Evolutionary conservation across 2,797 vertebrate genomes (phyloP).

Genomic region (Sebastolobus alascanus): DNA sequence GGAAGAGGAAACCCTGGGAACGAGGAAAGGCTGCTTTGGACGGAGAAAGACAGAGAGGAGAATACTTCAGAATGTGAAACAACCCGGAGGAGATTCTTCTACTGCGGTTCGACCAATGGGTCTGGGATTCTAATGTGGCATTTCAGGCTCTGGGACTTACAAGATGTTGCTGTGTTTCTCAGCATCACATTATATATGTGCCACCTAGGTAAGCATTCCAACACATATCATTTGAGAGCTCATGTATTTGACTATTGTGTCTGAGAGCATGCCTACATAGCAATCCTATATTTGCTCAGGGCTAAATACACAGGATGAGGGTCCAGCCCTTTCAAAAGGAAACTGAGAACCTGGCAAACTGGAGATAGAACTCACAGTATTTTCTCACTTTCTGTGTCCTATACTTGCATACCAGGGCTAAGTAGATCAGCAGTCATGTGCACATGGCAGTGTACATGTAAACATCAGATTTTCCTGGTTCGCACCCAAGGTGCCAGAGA

Average conservation of each 20-base stretch:
- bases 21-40: not conserved
- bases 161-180: slow-evolving; percentile 77
- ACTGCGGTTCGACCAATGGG: slow-evolving; percentile 61
- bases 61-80: slow-evolving; percentile 44
- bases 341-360: not conserved
- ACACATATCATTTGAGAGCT: not conserved
- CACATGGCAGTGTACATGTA: not conserved
- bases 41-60: not conserved
- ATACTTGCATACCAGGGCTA: not conserved
- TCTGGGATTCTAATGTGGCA: slow-evolving; percentile 83
- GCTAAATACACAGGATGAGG: not conserved
- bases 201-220: slow-evolving; percentile 82
- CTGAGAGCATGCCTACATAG: not conserved
- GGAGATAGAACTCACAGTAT: not conserved
- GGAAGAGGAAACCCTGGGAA: slow-evolving; percentile 4
- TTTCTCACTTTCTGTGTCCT: not conserved
- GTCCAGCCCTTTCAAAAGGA: not conserved
- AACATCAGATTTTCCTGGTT: not conserved
- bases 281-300: slow-evolving; percentile 19
- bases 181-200: slow-evolving; percentile 79
- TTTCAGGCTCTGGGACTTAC: slow-evolving; percentile 68
- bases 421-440: not conserved
- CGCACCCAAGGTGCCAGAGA: not conserved
- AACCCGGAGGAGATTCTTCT: slow-evolving; percentile 60
- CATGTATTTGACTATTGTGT: not conserved